phyloP scores from a whole-genome alignment of 2,797 vertebrate species.

The Microctenopoma stevenorrisi region DNA sequence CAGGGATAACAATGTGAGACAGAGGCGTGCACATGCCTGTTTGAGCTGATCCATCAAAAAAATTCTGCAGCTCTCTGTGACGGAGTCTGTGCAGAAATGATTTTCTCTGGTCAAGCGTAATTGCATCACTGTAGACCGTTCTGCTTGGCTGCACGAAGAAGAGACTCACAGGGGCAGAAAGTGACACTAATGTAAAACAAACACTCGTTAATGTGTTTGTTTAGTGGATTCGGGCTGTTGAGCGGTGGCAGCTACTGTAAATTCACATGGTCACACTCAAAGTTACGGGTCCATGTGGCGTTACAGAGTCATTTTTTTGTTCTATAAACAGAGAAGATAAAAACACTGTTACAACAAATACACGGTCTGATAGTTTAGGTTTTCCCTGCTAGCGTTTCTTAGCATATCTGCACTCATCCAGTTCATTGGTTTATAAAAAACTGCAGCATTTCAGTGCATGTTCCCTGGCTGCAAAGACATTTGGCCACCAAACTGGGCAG shows the following conservation, averaged over 20 bases:
- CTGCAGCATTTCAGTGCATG: neutral
- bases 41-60: slow-evolving; percentile 16
- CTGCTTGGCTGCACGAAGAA: slow-evolving; percentile 60
- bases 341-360: slow-evolving; percentile 21
- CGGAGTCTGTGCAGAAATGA: slow-evolving; percentile 17
- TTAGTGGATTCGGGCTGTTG: slow-evolving; percentile 53
- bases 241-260: slow-evolving; percentile 57
- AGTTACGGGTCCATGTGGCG: neutral
- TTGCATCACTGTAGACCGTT: slow-evolving; percentile 41
- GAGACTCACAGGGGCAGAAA: slow-evolving; percentile 69
- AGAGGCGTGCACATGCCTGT: slow-evolving; percentile 22
- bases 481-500: slow-evolving; percentile 12
- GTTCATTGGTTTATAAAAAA: slow-evolving; percentile 15
- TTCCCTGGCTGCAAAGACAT: slow-evolving; percentile 3
- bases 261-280: slow-evolving; percentile 11
- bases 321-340: slow-evolving; percentile 19
- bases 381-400: slow-evolving; percentile 2
- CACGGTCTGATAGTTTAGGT: slow-evolving; percentile 14
- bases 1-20: slow-evolving; percentile 31
- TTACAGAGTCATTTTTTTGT: slow-evolving; percentile 5
- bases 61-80: slow-evolving; percentile 25
- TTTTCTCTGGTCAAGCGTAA: slow-evolving; percentile 30
- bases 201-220: slow-evolving; percentile 76
- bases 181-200: slow-evolving; percentile 83
- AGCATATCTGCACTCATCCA: neutral